Evolutionary conservation across 2,888 invertebrate species (phyloP).

Genomic region (Lasioglossum leucozonium): DNA sequence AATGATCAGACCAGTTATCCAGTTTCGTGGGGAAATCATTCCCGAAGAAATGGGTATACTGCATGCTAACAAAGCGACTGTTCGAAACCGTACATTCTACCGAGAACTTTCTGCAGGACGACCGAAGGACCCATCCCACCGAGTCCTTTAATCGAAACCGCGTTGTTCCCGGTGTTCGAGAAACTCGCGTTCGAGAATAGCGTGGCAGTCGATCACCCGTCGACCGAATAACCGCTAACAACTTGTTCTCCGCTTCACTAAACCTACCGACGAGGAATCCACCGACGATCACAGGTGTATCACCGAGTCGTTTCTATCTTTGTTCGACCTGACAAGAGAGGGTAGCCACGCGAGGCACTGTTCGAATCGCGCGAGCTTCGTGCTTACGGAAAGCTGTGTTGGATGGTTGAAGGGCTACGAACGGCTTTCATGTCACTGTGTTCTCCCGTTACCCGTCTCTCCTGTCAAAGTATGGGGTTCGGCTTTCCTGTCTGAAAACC

Average conservation of each 20-base stretch:
- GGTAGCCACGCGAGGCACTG: not conserved
- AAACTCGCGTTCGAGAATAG: not conserved
- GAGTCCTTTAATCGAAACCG: not conserved
- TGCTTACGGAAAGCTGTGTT: slow-evolving; percentile 9
- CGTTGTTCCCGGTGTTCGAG: not conserved
- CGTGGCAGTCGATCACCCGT: not conserved
- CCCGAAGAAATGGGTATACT: not conserved
- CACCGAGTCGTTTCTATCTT: not conserved
- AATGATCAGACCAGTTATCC: not conserved
- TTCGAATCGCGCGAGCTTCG: slow-evolving; percentile 14
- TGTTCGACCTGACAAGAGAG: not conserved
- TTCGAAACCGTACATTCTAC: not conserved
- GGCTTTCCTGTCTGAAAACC: not conserved
- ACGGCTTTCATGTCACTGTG: slow-evolving; percentile 23
- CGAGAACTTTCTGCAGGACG: not conserved
- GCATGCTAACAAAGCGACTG: not conserved
- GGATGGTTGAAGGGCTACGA: slow-evolving; percentile 25
- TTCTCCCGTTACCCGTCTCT: not conserved
- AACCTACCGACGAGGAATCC: not conserved
- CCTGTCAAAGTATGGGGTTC: not conserved
- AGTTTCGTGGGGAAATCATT: not conserved
- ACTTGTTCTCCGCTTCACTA: slow-evolving; percentile 8
- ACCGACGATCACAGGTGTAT: not conserved
- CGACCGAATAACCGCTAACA: slow-evolving; percentile 10
- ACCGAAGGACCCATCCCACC: not conserved